phyloP scores from a whole-genome alignment of 2,113 vertebrate species.

The Xenopus borealis region DNA sequence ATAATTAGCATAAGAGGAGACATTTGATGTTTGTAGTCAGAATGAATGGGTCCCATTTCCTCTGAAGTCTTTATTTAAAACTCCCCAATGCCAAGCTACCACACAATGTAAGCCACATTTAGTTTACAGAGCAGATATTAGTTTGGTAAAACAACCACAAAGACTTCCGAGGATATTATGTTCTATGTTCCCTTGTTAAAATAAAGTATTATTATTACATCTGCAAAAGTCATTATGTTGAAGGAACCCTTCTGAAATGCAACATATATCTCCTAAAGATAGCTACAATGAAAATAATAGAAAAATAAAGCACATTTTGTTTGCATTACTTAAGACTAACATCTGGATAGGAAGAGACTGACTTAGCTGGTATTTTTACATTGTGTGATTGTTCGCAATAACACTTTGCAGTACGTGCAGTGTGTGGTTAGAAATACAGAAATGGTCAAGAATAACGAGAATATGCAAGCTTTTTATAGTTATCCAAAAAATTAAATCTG shows the following conservation, averaged over 20 bases:
- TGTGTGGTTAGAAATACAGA: slow-evolving; percentile 18
- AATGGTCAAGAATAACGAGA: slow-evolving; percentile 15
- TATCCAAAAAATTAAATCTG: slow-evolving; percentile 11
- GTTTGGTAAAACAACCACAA: slow-evolving; percentile 19
- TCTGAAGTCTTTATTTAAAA: background rate
- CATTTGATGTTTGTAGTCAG: too few relatives aligned
- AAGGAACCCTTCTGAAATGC: background rate
- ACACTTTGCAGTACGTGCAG: background rate
- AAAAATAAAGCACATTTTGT: slow-evolving; percentile 27
- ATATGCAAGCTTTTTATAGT: slow-evolving; percentile 6
- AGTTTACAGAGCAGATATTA: background rate
- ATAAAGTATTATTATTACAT: background rate
- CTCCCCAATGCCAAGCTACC: background rate
- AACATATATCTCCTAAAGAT: slow-evolving; percentile 12
- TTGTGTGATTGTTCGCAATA: background rate
- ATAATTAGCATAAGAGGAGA: too few relatives aligned
- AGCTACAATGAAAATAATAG: slow-evolving; percentile 24
- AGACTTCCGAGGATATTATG: slow-evolving; percentile 7
- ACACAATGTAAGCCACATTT: background rate
- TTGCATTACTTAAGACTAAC: slow-evolving; percentile 14
- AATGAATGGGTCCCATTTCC: too few relatives aligned
- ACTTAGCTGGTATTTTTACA: background rate
- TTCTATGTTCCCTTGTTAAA: slow-evolving; percentile 22
- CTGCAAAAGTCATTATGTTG: slow-evolving; percentile 20
- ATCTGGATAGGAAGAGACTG: slow-evolving; percentile 12